Evolutionary conservation across 2,113 vertebrate genomes (phyloP).

Genomic region (Rhabdomys dilectus): DNA sequence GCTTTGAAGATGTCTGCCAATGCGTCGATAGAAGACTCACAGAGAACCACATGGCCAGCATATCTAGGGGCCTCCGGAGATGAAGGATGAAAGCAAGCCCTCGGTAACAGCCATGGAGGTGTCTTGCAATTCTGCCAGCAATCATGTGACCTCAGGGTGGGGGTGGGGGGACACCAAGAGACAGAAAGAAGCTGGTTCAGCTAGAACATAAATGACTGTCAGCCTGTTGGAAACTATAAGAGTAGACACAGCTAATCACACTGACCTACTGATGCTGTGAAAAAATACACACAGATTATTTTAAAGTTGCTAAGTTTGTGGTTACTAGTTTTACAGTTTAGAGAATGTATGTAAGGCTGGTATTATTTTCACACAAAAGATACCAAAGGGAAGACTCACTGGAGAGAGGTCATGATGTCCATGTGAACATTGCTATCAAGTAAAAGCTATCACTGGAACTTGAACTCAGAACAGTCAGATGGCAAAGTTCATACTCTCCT

Average conservation of each 20-base stretch:
- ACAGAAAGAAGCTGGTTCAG: background rate
- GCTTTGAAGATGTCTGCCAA: background rate
- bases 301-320: background rate
- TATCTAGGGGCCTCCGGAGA: background rate
- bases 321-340: background rate
- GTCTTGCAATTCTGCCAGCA: background rate
- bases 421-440: fast-evolving
- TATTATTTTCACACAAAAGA: background rate
- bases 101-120: background rate
- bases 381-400: background rate
- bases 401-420: background rate
- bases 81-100: background rate
- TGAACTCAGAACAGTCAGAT: background rate
- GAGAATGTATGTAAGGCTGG: background rate
- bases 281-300: background rate
- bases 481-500: background rate
- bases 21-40: background rate
- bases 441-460: background rate
- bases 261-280: background rate
- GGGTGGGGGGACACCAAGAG: background rate
- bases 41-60: background rate
- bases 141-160: background rate
- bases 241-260: background rate
- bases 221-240: background rate
- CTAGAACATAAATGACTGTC: background rate